phyloP scores from a whole-genome alignment of 2,113 vertebrate genomes.

The Phyllostomus discolor region DNA sequence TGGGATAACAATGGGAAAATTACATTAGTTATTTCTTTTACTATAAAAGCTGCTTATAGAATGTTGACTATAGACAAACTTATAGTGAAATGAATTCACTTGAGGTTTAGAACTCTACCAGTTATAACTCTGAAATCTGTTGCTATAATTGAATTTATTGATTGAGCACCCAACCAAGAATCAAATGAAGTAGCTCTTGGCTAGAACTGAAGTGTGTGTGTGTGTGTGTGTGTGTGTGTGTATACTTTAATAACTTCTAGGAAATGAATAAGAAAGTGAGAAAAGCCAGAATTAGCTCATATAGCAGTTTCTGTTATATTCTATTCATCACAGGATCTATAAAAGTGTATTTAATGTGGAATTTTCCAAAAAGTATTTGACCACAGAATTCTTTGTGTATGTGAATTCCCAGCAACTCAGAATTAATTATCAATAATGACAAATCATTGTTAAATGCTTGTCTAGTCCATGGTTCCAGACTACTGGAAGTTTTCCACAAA shows the following conservation, averaged over 20 bases:
- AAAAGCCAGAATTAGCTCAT: neutral
- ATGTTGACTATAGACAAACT: neutral
- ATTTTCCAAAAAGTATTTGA: slow-evolving; percentile 2
- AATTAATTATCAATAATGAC: neutral
- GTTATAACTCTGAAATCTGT: neutral
- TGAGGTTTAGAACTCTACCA: neutral
- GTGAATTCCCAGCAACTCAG: neutral
- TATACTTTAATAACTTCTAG: neutral
- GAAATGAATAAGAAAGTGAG: neutral
- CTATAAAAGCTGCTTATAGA: neutral
- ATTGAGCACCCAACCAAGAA: neutral
- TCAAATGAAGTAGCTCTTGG: neutral
- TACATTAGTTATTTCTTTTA: neutral
- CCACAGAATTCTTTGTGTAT: neutral
- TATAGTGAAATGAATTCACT: neutral
- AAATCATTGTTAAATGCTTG: neutral
- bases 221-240: too few species aligned
- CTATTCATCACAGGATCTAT: neutral
- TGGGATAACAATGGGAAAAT: neutral
- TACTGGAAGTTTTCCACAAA: neutral
- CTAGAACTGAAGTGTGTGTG: neutral
- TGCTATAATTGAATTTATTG: neutral
- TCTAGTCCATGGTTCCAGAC: neutral
- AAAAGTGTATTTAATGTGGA: neutral
- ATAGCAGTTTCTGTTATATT: neutral